A percentile compares a stretch with the other conserved stretches of the same genome.
Conservation (phyloP, 2,888 invertebrate genomes). For the Harpagoxenus sublaevis region DNA sequence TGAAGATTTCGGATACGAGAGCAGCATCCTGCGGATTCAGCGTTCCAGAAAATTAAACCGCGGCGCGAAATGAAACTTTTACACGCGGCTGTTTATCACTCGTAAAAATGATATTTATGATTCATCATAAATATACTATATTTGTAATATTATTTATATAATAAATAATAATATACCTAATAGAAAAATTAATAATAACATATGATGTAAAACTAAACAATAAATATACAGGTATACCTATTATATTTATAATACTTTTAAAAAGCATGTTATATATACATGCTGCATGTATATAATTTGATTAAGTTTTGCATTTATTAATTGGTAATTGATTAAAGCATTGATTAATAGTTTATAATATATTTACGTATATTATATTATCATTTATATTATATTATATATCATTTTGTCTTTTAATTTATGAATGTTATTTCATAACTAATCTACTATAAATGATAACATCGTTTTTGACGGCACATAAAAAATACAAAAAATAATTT, state of each 20-base stretch:
- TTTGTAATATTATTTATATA: background rate
- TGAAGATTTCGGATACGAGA: constrained; percentile 61
- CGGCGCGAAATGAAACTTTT: constrained; percentile 61
- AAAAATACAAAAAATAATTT: background rate
- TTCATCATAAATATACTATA: too few species aligned
- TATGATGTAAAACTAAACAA: background rate
- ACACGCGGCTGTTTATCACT: constrained; percentile 11
- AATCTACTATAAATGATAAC: background rate
- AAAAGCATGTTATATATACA: too few species aligned
- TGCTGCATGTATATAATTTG: background rate
- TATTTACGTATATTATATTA: too few species aligned
- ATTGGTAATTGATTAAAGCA: too few species aligned
- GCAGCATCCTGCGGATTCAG: constrained; percentile 49
- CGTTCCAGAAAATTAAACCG: constrained; percentile 70
- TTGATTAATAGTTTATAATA: too few species aligned
- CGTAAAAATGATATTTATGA: background rate
- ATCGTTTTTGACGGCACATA: too few species aligned
- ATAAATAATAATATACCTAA: background rate
- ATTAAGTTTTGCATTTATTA: too few species aligned
- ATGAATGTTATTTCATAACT: background rate
- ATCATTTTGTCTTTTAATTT: background rate
- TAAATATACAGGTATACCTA: background rate
- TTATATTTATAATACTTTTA: background rate
- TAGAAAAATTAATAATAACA: background rate
- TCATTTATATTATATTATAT: background rate